phyloP scores from a whole-genome alignment of 1,140 invertebrate genomes.

The Listronotus bonariensis region DNA sequence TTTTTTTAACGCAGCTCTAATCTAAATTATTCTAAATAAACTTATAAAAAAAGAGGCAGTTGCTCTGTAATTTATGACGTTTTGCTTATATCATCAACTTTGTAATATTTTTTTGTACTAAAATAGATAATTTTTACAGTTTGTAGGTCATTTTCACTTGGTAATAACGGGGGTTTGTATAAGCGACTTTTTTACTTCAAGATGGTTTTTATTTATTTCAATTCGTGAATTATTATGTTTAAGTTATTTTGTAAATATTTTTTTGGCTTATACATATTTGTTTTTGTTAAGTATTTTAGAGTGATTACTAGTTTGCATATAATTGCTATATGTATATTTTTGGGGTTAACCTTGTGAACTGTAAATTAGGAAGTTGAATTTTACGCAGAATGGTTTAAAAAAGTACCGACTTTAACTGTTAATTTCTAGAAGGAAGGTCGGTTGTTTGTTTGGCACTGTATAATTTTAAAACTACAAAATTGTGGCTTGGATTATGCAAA shows the following conservation, averaged over 20 bases:
- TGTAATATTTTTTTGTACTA: no score
- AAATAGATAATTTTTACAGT: no score
- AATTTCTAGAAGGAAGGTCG: no score
- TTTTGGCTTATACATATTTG: background rate
- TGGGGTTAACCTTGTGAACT: constrained; percentile 17
- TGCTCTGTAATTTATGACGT: no score
- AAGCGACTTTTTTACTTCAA: background rate
- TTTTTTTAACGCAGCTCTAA: no score
- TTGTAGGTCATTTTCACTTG: constrained; percentile 4
- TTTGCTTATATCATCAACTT: no score
- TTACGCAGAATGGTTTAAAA: background rate
- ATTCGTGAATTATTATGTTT: constrained; percentile 13
- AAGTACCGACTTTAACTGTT: background rate
- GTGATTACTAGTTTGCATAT: constrained; percentile 6
- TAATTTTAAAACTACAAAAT: no score
- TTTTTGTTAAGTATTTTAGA: constrained; percentile 8
- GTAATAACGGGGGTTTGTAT: background rate
- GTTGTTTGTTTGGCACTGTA: no score
- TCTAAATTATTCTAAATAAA: no score
- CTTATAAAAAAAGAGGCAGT: no score
- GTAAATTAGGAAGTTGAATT: background rate
- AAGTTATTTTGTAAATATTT: constrained; percentile 10
- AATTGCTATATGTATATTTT: constrained; percentile 6
- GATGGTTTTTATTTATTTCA: constrained; percentile 18
- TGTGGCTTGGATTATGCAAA: no score